These are phyloP conservation scores for Portunus trituberculatus DNA, from an alignment of 1,140 invertebrate species.

Conservation along the genomic window DNA sequence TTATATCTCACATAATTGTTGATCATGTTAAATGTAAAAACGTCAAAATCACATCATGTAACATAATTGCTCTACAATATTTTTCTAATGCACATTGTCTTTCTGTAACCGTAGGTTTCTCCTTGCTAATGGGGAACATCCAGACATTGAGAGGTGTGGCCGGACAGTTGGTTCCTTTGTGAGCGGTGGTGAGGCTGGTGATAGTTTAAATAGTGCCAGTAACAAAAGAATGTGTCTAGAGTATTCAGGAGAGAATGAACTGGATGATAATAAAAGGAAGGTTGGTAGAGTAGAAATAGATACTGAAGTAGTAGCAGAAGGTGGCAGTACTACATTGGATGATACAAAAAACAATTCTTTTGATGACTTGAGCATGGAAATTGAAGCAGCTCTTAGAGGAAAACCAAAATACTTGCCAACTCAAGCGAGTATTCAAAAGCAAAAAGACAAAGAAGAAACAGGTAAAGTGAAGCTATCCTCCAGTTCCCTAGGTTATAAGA, in stretches of 20 bases:
- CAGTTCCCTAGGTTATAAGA: not conserved
- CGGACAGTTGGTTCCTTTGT: constrained; percentile 42
- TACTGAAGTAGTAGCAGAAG: not conserved
- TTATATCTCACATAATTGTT: too few species aligned
- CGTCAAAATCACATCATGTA: not conserved
- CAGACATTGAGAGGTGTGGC: constrained; percentile 32
- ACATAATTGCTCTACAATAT: not conserved
- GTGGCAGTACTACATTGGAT: not conserved
- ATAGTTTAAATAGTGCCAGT: not conserved
- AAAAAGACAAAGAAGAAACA: not conserved
- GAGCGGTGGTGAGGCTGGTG: not conserved
- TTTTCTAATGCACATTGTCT: not conserved
- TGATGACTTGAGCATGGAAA: constrained; percentile 40
- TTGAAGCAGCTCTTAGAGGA: constrained; percentile 46
- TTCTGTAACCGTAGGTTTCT: constrained; percentile 24
- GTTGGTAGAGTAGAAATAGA: not conserved
- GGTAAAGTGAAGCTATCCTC: not conserved
- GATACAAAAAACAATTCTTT: not conserved
- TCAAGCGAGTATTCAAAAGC: not conserved
- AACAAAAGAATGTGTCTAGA: not conserved
- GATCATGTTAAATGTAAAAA: too few species aligned
- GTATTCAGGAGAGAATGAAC: not conserved
- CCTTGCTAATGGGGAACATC: constrained; percentile 41
- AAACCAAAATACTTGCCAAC: constrained; percentile 54
- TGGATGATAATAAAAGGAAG: not conserved